These are phyloP conservation scores for Coelinius sp. DNA, from an alignment of 2,888 invertebrate genomes.

Conservation along the genomic window DNA sequence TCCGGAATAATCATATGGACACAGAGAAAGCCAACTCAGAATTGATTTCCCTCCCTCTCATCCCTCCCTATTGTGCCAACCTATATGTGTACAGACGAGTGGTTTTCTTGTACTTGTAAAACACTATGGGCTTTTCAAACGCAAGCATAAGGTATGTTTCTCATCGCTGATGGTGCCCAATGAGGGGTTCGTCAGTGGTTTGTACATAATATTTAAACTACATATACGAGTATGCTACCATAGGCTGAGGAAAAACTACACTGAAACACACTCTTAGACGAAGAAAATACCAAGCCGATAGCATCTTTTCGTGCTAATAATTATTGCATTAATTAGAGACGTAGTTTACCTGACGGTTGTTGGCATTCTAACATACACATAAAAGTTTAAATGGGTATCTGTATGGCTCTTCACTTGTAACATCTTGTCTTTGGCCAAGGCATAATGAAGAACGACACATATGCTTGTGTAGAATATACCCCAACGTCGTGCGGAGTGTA, in stretches of 20 bases:
- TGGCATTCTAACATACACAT: slow-evolving; percentile 25
- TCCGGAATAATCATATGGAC: slow-evolving; percentile 52
- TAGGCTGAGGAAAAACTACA: slow-evolving; percentile 53
- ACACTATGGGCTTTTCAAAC: background rate
- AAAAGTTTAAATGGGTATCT: slow-evolving; percentile 7
- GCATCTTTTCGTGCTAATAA: slow-evolving; percentile 67
- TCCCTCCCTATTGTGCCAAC: background rate
- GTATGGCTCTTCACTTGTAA: slow-evolving; percentile 8
- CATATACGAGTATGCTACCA: background rate
- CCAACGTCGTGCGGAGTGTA: background rate
- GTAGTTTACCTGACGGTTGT: slow-evolving; percentile 38
- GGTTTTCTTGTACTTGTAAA: background rate
- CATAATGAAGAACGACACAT: background rate
- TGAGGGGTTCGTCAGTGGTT: slow-evolving; percentile 12
- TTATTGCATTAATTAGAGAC: slow-evolving; percentile 63
- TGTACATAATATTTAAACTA: slow-evolving; percentile 4
- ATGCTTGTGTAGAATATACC: slow-evolving; percentile 7
- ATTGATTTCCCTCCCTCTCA: slow-evolving; percentile 58
- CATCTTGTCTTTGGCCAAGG: slow-evolving; percentile 18
- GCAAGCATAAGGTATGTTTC: slow-evolving; percentile 26
- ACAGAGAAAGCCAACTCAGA: slow-evolving; percentile 58
- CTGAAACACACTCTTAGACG: slow-evolving; percentile 48
- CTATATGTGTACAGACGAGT: background rate
- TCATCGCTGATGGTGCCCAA: slow-evolving; percentile 27
- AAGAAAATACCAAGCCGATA: slow-evolving; percentile 59